Percentiles rank a stretch among this genome's conserved stretches.
Evolutionary conservation across 2,888 invertebrate genomes (phyloP).

Genomic region (Lochmaea capreae): DNA sequence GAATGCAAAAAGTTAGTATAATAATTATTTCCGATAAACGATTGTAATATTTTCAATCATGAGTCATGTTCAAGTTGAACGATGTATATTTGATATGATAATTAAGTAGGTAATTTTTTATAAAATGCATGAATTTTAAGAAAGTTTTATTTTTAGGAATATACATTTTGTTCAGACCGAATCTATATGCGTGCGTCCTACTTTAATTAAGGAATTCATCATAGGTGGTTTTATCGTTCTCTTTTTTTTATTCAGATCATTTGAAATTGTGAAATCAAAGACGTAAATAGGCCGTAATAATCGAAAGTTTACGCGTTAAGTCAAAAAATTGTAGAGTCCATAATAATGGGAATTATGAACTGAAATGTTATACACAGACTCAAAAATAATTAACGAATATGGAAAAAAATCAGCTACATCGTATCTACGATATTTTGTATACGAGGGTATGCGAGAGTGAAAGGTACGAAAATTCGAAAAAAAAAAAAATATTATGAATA

Average conservation of each 20-base stretch:
- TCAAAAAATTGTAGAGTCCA: too few relatives aligned
- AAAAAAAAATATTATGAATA: too few relatives aligned
- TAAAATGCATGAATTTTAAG: background rate
- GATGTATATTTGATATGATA: background rate
- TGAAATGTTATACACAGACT: too few relatives aligned
- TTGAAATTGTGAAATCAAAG: too few relatives aligned
- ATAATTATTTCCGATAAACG: background rate
- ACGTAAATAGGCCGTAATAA: too few relatives aligned
- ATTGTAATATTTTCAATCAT: background rate
- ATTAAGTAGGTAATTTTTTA: background rate
- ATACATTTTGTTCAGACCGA: background rate
- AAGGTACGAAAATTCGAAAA: too few relatives aligned
- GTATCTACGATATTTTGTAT: too few relatives aligned
- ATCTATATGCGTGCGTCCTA: background rate
- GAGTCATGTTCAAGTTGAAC: background rate
- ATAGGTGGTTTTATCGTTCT: background rate
- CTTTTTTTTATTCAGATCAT: background rate
- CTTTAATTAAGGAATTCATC: background rate
- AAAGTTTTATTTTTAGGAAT: conserved; percentile 1
- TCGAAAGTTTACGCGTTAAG: too few relatives aligned
- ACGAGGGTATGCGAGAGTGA: too few relatives aligned
- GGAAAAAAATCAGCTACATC: too few relatives aligned
- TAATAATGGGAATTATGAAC: too few relatives aligned
- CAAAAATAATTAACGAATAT: too few relatives aligned
- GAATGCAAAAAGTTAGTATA: background rate